A percentile compares a stretch with the other conserved stretches of the same genome.
Conservation (phyloP, 2,888 invertebrate species). For the Heliconius aoede region DNA sequence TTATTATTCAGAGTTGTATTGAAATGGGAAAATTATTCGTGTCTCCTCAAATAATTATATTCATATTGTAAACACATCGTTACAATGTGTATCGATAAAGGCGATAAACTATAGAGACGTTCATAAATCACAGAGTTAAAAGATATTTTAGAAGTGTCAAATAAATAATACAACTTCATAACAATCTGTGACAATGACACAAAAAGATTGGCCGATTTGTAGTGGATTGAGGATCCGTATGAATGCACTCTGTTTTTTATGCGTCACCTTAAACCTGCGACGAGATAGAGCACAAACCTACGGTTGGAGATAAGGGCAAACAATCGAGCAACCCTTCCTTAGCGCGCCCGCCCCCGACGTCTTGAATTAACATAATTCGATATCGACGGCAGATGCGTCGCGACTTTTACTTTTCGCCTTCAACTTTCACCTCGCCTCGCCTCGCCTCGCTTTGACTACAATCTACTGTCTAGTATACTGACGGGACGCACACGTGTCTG, state of each 20-base stretch:
- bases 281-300: slow-evolving; percentile 62
- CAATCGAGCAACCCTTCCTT: slow-evolving; percentile 68
- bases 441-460: slow-evolving; percentile 27
- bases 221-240: slow-evolving; percentile 65
- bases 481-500: slow-evolving; percentile 56
- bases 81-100: slow-evolving; percentile 41
- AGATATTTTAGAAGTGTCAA: slow-evolving; percentile 61
- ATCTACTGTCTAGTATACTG: slow-evolving; percentile 40
- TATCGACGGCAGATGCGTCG: slow-evolving; percentile 69
- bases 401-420: slow-evolving; percentile 80
- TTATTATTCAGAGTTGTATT: slow-evolving; percentile 24
- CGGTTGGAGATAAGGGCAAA: slow-evolving; percentile 68
- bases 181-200: slow-evolving; percentile 59
- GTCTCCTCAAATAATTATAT: slow-evolving; percentile 30
- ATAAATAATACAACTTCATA: slow-evolving; percentile 67
- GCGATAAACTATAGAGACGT: slow-evolving; percentile 48
- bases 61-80: slow-evolving; percentile 38
- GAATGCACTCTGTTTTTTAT: slow-evolving; percentile 68
- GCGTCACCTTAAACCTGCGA: slow-evolving; percentile 56
- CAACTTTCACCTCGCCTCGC: slow-evolving; percentile 80
- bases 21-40: slow-evolving; percentile 29
- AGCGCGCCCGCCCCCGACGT: slow-evolving; percentile 58
- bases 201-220: slow-evolving; percentile 74
- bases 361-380: slow-evolving; percentile 71
- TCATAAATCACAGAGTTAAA: slow-evolving; percentile 71